Evolutionary conservation across 64 coral and sea anemone species (phyloP).

Genomic region (Montipora capricornis): DNA sequence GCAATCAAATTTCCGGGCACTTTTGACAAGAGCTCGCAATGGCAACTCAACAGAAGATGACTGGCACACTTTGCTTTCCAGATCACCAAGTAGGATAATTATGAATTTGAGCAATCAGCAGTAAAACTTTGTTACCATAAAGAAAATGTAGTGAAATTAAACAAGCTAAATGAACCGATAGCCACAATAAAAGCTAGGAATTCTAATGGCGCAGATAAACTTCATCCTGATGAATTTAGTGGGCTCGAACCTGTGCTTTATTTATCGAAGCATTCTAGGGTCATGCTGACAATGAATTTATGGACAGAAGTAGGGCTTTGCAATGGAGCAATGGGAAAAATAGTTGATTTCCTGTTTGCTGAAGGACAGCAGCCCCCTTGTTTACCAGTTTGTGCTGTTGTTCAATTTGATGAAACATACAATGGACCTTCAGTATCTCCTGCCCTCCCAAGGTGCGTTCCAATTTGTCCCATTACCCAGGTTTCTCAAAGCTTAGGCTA

Average conservation of each 20-base stretch:
- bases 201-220: conserved; percentile 26
- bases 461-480: conserved; percentile 42
- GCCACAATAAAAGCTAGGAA: conserved; percentile 54
- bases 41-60: background rate
- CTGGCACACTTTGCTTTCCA: background rate
- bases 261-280: conserved; percentile 28
- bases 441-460: background rate
- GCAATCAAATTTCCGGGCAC: background rate
- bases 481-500: background rate
- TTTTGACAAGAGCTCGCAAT: background rate
- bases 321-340: conserved; percentile 40
- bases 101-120: background rate
- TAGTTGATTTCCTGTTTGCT: conserved; percentile 32
- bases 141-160: background rate
- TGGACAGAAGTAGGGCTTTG: conserved; percentile 39
- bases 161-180: conserved; percentile 44
- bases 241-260: conserved; percentile 24
- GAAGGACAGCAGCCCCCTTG: background rate
- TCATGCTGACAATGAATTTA: conserved; percentile 39
- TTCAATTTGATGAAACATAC: conserved; percentile 42
- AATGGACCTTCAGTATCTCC: conserved; percentile 13
- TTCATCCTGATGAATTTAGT: conserved; percentile 25
- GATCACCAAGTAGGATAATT: background rate
- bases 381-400: conserved; percentile 6
- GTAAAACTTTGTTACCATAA: background rate